These are phyloP conservation scores for Sialia sialis DNA, from an alignment of 2,113 vertebrate genomes.

Conservation along the genomic window DNA sequence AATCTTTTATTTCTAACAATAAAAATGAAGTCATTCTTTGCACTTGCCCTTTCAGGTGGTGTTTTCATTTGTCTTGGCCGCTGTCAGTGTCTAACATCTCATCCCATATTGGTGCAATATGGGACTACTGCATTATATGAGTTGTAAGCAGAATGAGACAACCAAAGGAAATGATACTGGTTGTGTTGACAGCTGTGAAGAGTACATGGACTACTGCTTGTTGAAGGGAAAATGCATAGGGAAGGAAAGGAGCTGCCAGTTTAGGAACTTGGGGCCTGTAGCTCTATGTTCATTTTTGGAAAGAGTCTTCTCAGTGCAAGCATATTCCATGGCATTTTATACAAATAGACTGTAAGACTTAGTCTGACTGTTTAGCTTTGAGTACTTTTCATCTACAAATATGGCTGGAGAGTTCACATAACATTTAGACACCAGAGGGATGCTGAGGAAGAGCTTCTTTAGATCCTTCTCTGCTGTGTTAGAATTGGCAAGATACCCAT, in stretches of 20 bases:
- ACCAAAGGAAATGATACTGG: neutral
- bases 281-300: neutral
- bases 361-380: neutral
- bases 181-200: neutral
- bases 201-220: neutral
- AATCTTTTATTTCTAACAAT: neutral
- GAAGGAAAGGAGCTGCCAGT: neutral
- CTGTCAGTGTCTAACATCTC: neutral
- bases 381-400: neutral
- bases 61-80: neutral
- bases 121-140: neutral
- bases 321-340: neutral
- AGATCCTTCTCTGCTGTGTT: neutral
- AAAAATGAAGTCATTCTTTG: neutral
- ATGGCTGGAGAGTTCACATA: neutral
- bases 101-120: neutral
- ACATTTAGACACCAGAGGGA: neutral
- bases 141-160: neutral
- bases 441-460: neutral
- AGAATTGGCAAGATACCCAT: neutral
- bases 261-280: neutral
- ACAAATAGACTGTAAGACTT: neutral
- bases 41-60: rapidly evolving
- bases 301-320: neutral
- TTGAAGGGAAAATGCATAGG: neutral